Conservation (phyloP, 2,888 invertebrate genomes). For the Tachina grossa region DNA sequence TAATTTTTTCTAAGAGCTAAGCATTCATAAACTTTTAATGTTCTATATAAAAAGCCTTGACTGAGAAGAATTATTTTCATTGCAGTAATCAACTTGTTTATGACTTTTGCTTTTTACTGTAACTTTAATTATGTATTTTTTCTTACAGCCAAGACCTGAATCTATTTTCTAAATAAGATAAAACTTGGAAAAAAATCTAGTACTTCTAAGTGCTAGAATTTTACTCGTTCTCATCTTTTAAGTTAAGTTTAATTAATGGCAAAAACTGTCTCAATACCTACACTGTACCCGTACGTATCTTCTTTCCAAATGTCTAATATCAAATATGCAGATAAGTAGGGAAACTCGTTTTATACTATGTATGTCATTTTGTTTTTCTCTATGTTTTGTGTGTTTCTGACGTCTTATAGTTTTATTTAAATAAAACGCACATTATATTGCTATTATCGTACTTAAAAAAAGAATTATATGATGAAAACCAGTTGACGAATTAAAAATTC, state of each 20-base stretch:
- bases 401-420: slow-evolving; percentile 21
- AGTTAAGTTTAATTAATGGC: slow-evolving; percentile 28
- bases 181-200: slow-evolving; percentile 22
- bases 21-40: too few relatives aligned
- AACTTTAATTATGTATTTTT: not conserved
- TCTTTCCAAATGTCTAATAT: slow-evolving; percentile 19
- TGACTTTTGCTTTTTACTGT: slow-evolving; percentile 5
- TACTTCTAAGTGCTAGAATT: not conserved
- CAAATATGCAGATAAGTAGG: slow-evolving; percentile 54
- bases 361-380: slow-evolving; percentile 17
- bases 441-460: slow-evolving; percentile 3
- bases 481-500: slow-evolving; percentile 13
- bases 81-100: not conserved
- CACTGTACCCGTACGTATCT: not conserved
- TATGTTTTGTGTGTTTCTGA: not conserved
- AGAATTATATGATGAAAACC: slow-evolving; percentile 17
- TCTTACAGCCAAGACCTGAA: slow-evolving; percentile 28
- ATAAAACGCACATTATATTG: slow-evolving; percentile 26
- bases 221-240: slow-evolving; percentile 9
- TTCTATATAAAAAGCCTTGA: too few relatives aligned
- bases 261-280: slow-evolving; percentile 8
- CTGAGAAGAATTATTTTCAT: not conserved
- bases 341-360: slow-evolving; percentile 39
- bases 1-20: too few relatives aligned
- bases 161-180: slow-evolving; percentile 29